Evolutionary conservation across 2,113 vertebrate species (phyloP).

Genomic region (Oreochromis tanganicae): DNA sequence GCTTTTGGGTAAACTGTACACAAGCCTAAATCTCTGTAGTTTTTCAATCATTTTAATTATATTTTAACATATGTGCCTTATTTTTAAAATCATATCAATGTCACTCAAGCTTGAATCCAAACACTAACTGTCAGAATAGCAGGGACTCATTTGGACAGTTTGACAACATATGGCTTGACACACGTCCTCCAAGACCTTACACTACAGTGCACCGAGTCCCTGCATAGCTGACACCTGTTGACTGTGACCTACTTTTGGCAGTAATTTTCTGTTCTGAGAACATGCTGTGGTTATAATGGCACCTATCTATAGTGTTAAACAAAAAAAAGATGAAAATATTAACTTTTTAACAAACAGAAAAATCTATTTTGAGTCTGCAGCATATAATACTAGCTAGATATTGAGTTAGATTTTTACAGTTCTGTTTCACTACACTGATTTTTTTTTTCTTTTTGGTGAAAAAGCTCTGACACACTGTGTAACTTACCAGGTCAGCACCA

Average conservation of each 20-base stretch:
- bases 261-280: neutral
- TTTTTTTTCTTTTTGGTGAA: neutral
- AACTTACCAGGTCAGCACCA: neutral
- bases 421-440: neutral
- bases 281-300: neutral
- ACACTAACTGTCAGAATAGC: neutral
- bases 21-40: neutral
- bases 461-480: neutral
- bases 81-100: constrained; percentile 1
- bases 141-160: constrained; percentile 14
- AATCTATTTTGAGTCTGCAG: too few relatives aligned
- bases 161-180: constrained; percentile 30
- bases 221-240: constrained; percentile 19
- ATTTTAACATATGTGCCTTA: neutral
- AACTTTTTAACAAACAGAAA: neutral
- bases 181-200: neutral
- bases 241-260: constrained; percentile 20
- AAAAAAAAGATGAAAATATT: neutral
- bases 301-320: neutral
- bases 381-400: neutral
- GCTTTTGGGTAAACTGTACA: neutral
- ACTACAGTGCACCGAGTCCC: neutral
- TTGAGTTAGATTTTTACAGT: neutral
- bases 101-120: constrained; percentile 19
- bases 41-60: neutral